Conservation (phyloP, 2,113 vertebrate species). For the Microcebus ravelobensis region DNA sequence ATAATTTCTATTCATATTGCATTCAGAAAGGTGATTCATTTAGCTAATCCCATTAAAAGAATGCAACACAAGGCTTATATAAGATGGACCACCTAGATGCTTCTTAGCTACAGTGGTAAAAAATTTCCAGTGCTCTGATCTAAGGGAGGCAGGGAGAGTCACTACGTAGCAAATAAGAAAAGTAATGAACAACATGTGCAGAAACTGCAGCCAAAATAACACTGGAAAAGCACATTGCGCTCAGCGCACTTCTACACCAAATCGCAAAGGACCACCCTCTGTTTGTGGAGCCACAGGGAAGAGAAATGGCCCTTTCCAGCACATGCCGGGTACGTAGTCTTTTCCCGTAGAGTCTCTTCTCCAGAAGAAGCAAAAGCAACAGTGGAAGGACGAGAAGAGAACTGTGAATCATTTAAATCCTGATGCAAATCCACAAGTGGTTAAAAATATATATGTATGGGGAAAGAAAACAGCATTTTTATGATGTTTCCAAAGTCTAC, state of each 20-base stretch:
- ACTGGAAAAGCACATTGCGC: constrained; percentile 40
- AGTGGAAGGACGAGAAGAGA: neutral
- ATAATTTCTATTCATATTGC: no score
- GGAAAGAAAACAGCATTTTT: neutral
- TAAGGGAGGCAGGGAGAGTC: constrained; percentile 28
- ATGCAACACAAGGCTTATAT: no score
- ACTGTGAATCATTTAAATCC: neutral
- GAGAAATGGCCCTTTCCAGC: neutral
- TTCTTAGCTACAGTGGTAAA: no score
- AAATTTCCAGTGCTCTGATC: no score
- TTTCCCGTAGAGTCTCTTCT: neutral
- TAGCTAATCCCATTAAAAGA: no score
- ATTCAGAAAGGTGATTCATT: no score
- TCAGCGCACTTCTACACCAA: neutral
- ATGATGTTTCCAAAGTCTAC: neutral
- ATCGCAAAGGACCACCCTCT: constrained; percentile 56
- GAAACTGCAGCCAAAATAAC: constrained; percentile 60
- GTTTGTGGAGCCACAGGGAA: constrained; percentile 39
- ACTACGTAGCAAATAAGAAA: constrained; percentile 54
- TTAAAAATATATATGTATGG: neutral
- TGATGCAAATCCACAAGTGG: neutral
- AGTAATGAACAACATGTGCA: constrained; percentile 68
- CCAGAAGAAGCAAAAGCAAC: neutral
- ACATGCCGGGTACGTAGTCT: neutral
- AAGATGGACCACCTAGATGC: no score